Conservation (phyloP, 2,113 vertebrate genomes). For the Cheirogaleus medius region DNA sequence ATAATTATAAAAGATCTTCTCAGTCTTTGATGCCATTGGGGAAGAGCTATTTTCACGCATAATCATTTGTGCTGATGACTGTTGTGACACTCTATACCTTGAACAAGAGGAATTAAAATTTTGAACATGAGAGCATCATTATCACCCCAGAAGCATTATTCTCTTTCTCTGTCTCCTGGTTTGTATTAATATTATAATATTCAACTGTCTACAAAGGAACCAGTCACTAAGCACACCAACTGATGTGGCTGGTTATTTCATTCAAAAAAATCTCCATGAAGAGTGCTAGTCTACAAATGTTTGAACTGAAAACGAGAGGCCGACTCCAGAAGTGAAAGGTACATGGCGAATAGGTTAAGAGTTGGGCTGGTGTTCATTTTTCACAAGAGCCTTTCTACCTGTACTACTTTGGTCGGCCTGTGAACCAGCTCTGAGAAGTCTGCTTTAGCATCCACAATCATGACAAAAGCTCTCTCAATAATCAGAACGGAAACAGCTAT, state of each 20-base stretch:
- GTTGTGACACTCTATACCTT: neutral
- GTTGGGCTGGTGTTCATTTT: neutral
- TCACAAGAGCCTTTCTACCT: neutral
- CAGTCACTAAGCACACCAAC: neutral
- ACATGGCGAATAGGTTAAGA: neutral
- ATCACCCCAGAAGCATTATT: neutral
- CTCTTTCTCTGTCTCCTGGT: neutral
- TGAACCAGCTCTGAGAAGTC: neutral
- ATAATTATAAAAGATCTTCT: neutral
- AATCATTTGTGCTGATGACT: neutral
- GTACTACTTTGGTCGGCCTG: neutral
- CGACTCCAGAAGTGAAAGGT: neutral
- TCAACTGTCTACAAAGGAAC: neutral
- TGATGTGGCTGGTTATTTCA: neutral
- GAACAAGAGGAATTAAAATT: neutral
- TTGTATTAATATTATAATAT: neutral
- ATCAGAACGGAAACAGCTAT: neutral
- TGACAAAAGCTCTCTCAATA: neutral
- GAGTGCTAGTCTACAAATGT: neutral
- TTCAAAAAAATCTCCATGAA: neutral
- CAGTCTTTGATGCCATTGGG: neutral
- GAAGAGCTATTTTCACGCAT: neutral
- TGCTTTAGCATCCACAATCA: constrained; percentile 11
- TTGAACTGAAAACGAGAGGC: neutral
- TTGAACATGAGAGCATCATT: neutral